Base-by-base conservation (phyloP, 2,888 invertebrate species). In the Adela reaumurella region DNA sequence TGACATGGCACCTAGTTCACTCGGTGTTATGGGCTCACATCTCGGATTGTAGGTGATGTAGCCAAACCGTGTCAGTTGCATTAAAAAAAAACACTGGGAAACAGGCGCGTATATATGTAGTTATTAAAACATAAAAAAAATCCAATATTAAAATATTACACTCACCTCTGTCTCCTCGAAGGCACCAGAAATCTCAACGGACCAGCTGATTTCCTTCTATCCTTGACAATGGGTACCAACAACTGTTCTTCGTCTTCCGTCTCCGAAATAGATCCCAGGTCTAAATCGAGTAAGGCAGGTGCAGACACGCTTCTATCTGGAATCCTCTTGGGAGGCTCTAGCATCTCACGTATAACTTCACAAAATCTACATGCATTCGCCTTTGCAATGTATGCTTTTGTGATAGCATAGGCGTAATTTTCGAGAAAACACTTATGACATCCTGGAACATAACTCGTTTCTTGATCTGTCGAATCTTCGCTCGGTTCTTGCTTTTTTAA, bases 141-240 rank as follows among this genome's bases (percentile, higher is more conserved):
- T n/a, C n/a, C n/a, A n/a, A n/a, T n/a, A n/a, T n/a, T n/a, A 20
- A 46, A 43, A 45, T 19, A 43, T 41, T 29, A 28, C 19, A 60
- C 74, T 67, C 51, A 78, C 78, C 78, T 78, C 1, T 67, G 62
- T 64, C 73, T 67, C 56, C 74, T 67, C 4, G 74, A 64, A 59
- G 76, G 66, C 53, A 66, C 58, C 14, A 70, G 58, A 57, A 70
- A 79, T 58, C 71, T 74, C 51, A 80, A 52, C 2, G 77, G 77
- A 0, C 77, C 82, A 1, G 81, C 78, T 0, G 83, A 84, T 55
- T 81, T 82, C 56, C 84, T 74, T 52, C 84, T 66, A 43, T 65
- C 64, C 49, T 68, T 70, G 43, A 70, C 61, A 4, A 59, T 68
- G 8, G 82, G 82, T 55, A 82, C 81, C 54, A 76, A 67, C 50